These are phyloP conservation scores for Rhingia campestris DNA, from an alignment of 2,888 invertebrate genomes.

Conservation along the genomic window DNA sequence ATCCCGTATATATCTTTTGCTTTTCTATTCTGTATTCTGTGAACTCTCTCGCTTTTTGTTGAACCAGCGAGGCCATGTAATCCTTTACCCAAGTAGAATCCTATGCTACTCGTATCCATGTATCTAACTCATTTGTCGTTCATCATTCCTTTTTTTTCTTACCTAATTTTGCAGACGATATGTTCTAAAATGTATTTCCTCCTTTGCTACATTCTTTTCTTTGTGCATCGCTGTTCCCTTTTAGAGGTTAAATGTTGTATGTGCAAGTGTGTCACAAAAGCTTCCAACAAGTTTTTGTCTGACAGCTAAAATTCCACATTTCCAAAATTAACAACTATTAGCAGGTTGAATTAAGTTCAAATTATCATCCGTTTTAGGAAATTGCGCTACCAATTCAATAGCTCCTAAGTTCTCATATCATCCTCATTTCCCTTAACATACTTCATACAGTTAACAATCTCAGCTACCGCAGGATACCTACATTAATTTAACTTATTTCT, in stretches of 20 bases:
- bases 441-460: no score
- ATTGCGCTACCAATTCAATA: not conserved
- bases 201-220: not conserved
- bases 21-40: slow-evolving; percentile 7
- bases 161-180: slow-evolving; percentile 16
- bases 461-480: not conserved
- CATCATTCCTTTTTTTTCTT: slow-evolving; percentile 1
- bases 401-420: no score
- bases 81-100: slow-evolving; percentile 47
- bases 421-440: no score
- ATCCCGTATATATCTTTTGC: slow-evolving; percentile 41
- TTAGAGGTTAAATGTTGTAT: no score
- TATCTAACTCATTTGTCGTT: slow-evolving; percentile 40
- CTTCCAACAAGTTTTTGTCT: no score
- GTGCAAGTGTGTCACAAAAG: no score
- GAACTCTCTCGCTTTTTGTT: slow-evolving; percentile 47
- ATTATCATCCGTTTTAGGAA: no score
- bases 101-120: slow-evolving; percentile 8
- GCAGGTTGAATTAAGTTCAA: no score
- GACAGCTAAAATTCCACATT: no score
- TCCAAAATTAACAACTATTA: no score
- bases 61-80: slow-evolving; percentile 41
- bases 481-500: slow-evolving; percentile 9
- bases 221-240: no score
- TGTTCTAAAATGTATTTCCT: slow-evolving; percentile 28